Percentiles rank a stretch among this genome's conserved stretches.
Evolutionary conservation across 1,140 invertebrate species (phyloP).

Genomic region (Danaus melanippus): DNA sequence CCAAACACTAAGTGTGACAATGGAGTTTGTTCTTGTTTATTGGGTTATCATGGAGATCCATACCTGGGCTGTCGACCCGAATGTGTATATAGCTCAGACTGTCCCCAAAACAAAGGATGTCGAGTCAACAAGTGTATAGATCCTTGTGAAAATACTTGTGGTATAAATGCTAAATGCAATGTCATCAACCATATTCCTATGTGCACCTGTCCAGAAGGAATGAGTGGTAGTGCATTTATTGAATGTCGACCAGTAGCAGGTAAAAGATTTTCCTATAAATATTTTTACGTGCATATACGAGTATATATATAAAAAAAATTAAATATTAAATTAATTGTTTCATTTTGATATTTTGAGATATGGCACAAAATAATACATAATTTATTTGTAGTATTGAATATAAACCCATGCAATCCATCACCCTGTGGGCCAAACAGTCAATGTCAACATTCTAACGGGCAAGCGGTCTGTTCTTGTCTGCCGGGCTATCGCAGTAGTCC

Average conservation of each 20-base stretch:
- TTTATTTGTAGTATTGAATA: conserved; percentile 30
- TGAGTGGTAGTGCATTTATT: conserved; percentile 85
- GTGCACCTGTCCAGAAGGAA: conserved; percentile 78
- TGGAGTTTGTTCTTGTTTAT: conserved; percentile 75
- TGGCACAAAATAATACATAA: conserved; percentile 6
- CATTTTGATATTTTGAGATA: too few species aligned
- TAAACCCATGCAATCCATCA: conserved; percentile 76
- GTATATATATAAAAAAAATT: conserved; percentile 18
- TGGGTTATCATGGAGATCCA: conserved; percentile 78
- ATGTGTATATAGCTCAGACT: conserved; percentile 88
- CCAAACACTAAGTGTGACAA: conserved; percentile 72
- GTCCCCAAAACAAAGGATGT: conserved; percentile 81
- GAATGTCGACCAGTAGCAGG: conserved; percentile 71
- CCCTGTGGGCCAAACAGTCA: conserved; percentile 78
- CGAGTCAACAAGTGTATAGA: conserved; percentile 82
- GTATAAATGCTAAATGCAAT: conserved; percentile 80
- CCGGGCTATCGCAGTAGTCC: conserved; percentile 74
- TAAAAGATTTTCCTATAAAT: conserved; percentile 22
- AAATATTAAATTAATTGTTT: too few species aligned
- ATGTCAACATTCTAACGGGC: conserved; percentile 74
- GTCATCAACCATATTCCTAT: conserved; percentile 85
- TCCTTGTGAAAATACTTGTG: conserved; percentile 85
- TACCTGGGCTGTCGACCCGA: conserved; percentile 84
- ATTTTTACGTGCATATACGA: conserved; percentile 9
- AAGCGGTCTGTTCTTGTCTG: conserved; percentile 75